Evolutionary conservation across 2,113 vertebrate genomes (phyloP), one percentile per base, ranked within the genome.

Genomic region (Protobothrops flavoviridis): DNA sequence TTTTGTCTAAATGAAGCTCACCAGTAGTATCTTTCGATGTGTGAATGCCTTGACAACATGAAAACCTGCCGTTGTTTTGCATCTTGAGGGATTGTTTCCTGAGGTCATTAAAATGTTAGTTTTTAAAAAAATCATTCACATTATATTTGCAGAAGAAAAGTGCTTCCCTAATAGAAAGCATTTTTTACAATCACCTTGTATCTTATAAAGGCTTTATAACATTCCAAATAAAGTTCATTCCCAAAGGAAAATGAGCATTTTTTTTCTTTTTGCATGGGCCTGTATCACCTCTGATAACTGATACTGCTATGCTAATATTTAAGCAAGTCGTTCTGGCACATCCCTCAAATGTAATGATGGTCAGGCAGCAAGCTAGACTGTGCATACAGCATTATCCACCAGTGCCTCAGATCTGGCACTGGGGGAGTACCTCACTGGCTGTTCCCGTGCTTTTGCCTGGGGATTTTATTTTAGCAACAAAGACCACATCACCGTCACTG

Each of bases 381-480:
- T 50, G 15, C 33, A 26, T 10, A 87, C 48, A 88, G 21, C 59
- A 26, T 61, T 88, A 69, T 91, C 92, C 93, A 93, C 52, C 45
- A 21, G 92, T 59, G 52, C 90, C 88, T 94, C 92, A 74, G 39
- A 94, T 94, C 90, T 93, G 4, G 85, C 94, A 95, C 55, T 85
- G 56, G 11, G 39, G 93, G 94, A 21, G n/a, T 21, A 56, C 93
- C 64, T 21, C 5, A 1, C 11, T 43, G 23, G 53, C 85, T 48
- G 85, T 33, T 92, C 56, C 56, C 0, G 0, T 48, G 94, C 33
- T 87, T 39, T 89, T 93, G 52, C 52, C 93, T 56, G n/a, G 48
- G 86, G 92, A 96, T 95, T 92, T 93, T 59, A 93, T 29, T 90
- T 92, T 93, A 89, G 69, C 55, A 94, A 92, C 88, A 94, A 87